Evolutionary conservation across 2,888 invertebrate species (phyloP), one percentile per base, ranked within the genome.

Genomic region (Plebejus melissa): DNA sequence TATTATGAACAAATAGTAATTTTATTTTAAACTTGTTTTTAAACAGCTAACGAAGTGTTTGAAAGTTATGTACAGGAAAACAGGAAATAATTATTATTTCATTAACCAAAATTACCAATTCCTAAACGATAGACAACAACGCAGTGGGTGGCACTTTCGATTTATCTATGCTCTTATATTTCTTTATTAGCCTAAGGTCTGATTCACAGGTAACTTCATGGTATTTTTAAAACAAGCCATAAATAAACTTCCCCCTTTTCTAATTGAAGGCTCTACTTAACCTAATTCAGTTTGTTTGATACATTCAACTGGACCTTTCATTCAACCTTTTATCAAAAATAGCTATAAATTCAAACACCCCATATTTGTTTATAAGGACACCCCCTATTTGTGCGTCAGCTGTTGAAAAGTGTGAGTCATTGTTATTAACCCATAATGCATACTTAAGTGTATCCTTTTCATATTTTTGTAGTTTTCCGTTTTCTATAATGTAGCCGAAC

Each of bases 341-440:
- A n/a, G 28, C 22, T 57, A n/a, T 5, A 28, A 4, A 60, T 28
- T 41, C 13, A 70, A 70, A 41, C 38, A 13, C 38, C 54, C 13
- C 16, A 54, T 16, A 54, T 54, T 54, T 58, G 22, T 4, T 4
- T 13, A 32, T 13, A 65, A 60, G 60, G 9, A 5, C 5, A 13
- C 32, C 16, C 22, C 28, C 2, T 71, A 46, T 72, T 72, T 28
- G 2, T 16, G 32, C 72, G 72, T 72, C 72, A 54, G 72, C 72
- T 72, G 72, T 72, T 71, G 28, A 72, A 71, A 46, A n/a, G 54
- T 54, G 50, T 72, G 54, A 72, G 28, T 72, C 72, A 72, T 72
- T 32, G 16, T 28, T 71, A 71, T 46, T 41, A 22, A 50, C 50
- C 2, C 50, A 72, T 65, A 65, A 65, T 36, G 11, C 32, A 65